Evolutionary conservation across 2,888 invertebrate genomes (phyloP), one percentile per base, ranked within the genome.

Genomic region (Brachypalpus laphriformis): DNA sequence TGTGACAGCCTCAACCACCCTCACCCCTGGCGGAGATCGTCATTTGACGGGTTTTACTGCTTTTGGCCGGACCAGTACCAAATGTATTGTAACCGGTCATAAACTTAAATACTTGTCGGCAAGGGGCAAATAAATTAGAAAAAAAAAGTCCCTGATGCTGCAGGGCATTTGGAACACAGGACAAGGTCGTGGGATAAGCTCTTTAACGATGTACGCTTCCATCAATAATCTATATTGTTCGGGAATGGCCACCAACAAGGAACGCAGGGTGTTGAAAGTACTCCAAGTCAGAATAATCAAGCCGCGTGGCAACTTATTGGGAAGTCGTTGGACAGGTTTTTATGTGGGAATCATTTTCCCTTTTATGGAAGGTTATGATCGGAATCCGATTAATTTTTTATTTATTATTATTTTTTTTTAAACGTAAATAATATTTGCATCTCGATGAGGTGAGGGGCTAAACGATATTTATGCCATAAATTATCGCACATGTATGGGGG

Each of bases 81-180:
- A 74, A 74, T 65, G 51, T 65, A 56, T 63, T 45, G 28, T 34
- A 40, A 45, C 45, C 56, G 56, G 31, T 45, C 63, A 56, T 75
- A 65, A 65, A 75, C 56, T 34, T 56, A 65, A 65, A 56, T 54
- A 54, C 63, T 47, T 42, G 45, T 45, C 34, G 45, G 56, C 31
- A 47, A 56, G 51, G 65, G 65, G 56, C 45, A 47, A 74, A 47
- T 45, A 56, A 65, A 56, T 59, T 70, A 20, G 18, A 31, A 51
- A 20, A 31, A 51, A 20, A 42, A 71, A 31, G 6, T 14, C 28
- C 37, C 34, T 31, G 25, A 47, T 8, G 37, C 37, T 37, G 34
- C 2, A 16, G 20, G 31, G 9, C 25, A 22, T 45, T 45, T 45
- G 25, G 28, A 45, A 25, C 16, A 45, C 5, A 4, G 45, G 28